phyloP scores from a whole-genome alignment of 2,888 invertebrate species.

The Lasioglossum malachurum region DNA sequence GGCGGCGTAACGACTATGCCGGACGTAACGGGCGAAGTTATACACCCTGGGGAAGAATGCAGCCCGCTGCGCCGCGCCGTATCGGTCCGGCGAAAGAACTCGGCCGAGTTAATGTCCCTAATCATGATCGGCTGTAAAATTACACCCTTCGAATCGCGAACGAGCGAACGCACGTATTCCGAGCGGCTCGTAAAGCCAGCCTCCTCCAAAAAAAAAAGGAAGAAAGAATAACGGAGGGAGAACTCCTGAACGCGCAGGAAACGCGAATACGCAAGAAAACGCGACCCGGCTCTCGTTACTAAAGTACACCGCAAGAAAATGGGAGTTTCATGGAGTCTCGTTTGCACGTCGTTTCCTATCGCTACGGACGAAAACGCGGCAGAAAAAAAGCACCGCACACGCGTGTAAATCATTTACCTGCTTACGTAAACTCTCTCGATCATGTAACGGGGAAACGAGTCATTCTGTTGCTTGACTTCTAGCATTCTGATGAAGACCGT shows the following conservation, averaged over 20 bases:
- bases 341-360: slow-evolving; percentile 24
- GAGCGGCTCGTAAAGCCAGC: slow-evolving; percentile 60
- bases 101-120: slow-evolving; percentile 70
- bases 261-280: slow-evolving; percentile 29
- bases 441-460: not conserved
- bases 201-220: not conserved
- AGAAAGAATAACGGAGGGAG: not conserved
- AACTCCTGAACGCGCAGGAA: slow-evolving; percentile 18
- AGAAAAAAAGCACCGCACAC: not conserved
- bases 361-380: not conserved
- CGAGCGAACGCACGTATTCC: slow-evolving; percentile 56
- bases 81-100: slow-evolving; percentile 35
- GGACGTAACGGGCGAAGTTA: slow-evolving; percentile 33
- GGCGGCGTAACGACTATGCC: slow-evolving; percentile 45
- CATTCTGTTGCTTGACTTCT: not conserved
- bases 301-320: slow-evolving; percentile 23
- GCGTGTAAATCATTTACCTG: not conserved
- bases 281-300: slow-evolving; percentile 19
- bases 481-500: not conserved
- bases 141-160: slow-evolving; percentile 67
- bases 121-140: slow-evolving; percentile 71
- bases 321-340: not conserved
- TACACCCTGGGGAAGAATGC: slow-evolving; percentile 41
- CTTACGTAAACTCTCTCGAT: not conserved
- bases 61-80: slow-evolving; percentile 8